These are phyloP conservation scores for Brienomyrus longianalis DNA, from an alignment of 2,113 vertebrate species.

Conservation along the genomic window DNA sequence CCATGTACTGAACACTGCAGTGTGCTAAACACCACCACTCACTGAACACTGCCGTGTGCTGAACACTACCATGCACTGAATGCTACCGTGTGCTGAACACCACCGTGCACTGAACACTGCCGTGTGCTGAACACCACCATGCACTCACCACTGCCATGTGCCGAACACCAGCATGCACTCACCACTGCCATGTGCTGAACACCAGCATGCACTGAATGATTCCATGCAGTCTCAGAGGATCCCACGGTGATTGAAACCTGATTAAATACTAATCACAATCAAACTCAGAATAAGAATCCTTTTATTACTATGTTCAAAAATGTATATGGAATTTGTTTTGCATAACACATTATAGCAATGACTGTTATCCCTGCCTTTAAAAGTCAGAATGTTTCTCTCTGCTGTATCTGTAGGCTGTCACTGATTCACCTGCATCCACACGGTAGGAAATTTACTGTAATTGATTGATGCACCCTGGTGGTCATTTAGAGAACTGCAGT, in stretches of 20 bases:
- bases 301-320: background rate
- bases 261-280: background rate
- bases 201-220: background rate
- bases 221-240: background rate
- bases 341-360: background rate
- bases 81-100: background rate
- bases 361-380: background rate
- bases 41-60: background rate
- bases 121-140: background rate
- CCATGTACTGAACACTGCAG: background rate
- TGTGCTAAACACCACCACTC: background rate
- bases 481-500: background rate
- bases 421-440: background rate
- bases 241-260: background rate
- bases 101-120: background rate
- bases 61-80: background rate
- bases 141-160: background rate
- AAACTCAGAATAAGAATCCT: background rate
- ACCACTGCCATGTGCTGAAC: background rate
- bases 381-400: background rate
- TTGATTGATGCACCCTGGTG: background rate
- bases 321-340: background rate
- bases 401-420: background rate
- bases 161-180: background rate
- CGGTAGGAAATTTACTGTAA: background rate